phyloP scores from a whole-genome alignment of 2,113 vertebrate genomes.

The Platichthys flesus region DNA sequence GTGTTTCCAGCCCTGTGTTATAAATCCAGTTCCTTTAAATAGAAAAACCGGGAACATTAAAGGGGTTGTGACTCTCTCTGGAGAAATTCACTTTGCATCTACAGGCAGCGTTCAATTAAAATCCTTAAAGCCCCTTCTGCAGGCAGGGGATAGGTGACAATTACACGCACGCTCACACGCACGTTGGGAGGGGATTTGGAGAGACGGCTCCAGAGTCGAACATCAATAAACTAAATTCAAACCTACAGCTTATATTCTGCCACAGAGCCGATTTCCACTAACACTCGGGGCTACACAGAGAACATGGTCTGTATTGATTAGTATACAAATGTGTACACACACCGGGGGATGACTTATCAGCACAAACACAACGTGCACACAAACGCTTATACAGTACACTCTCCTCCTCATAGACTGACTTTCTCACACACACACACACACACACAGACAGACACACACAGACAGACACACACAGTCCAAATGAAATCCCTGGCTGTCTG shows the following conservation, averaged over 20 bases:
- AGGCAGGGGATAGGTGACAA: conserved; percentile 41
- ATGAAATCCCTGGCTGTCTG: conserved; percentile 54
- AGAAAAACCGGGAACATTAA: conserved; percentile 48
- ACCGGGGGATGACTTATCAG: conserved; percentile 6
- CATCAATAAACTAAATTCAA: conserved; percentile 58
- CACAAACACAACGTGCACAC: conserved; percentile 8
- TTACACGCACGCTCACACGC: conserved; percentile 30
- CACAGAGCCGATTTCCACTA: conserved; percentile 26
- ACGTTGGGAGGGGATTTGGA: conserved; percentile 35
- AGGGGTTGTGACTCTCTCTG: conserved; percentile 50
- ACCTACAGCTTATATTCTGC: conserved; percentile 41
- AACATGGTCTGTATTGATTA: conserved; percentile 38
- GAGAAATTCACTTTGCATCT: conserved; percentile 58
- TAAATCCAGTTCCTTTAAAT: conserved; percentile 43
- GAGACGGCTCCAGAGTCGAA: conserved; percentile 30
- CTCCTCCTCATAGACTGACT: neutral
- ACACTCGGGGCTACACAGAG: conserved; percentile 24
- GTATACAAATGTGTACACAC: conserved; percentile 36
- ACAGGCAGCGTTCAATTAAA: conserved; percentile 56
- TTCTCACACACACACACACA: conserved; percentile 7
- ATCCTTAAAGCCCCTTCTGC: conserved; percentile 55
- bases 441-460: conserved; percentile 24
- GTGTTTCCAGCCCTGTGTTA: conserved; percentile 1
- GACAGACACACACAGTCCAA: conserved; percentile 25
- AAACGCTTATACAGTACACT: conserved; percentile 8